These are phyloP conservation scores for Diadegma fenestrale DNA, from an alignment of 2,888 invertebrate species.

Conservation along the genomic window DNA sequence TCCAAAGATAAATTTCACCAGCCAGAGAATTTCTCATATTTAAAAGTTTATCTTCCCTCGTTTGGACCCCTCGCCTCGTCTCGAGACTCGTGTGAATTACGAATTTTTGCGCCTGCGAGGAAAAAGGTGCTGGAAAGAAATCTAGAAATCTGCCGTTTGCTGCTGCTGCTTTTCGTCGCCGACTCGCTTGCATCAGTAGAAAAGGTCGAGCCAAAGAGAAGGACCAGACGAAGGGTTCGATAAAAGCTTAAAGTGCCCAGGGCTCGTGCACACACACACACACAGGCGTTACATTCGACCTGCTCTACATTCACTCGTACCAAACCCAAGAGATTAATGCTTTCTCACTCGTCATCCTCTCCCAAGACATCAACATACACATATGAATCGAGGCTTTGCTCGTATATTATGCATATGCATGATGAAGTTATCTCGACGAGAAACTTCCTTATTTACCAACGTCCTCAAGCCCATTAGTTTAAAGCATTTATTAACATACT, in stretches of 20 bases:
- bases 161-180: neutral
- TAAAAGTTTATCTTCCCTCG: constrained; percentile 45
- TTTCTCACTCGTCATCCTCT: constrained; percentile 37
- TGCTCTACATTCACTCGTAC: constrained; percentile 60
- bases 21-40: constrained; percentile 58
- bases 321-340: constrained; percentile 34
- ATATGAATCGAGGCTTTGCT: constrained; percentile 12
- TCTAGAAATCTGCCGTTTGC: constrained; percentile 18
- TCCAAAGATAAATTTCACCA: constrained; percentile 38
- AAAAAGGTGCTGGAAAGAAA: constrained; percentile 30
- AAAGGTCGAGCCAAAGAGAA: constrained; percentile 16
- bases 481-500: neutral
- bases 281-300: constrained; percentile 59
- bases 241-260: constrained; percentile 58
- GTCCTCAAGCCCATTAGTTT: neutral
- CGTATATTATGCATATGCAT: neutral
- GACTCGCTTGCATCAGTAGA: neutral
- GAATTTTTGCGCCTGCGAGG: constrained; percentile 8
- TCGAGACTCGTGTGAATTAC: neutral
- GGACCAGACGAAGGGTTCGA: constrained; percentile 48
- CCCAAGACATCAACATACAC: constrained; percentile 26
- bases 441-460: neutral
- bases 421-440: neutral
- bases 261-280: constrained; percentile 64
- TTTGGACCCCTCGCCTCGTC: neutral